Evolutionary conservation across 2,113 vertebrate genomes (phyloP), one percentile per base, ranked within the genome.

Genomic region (Gymnogyps californianus): DNA sequence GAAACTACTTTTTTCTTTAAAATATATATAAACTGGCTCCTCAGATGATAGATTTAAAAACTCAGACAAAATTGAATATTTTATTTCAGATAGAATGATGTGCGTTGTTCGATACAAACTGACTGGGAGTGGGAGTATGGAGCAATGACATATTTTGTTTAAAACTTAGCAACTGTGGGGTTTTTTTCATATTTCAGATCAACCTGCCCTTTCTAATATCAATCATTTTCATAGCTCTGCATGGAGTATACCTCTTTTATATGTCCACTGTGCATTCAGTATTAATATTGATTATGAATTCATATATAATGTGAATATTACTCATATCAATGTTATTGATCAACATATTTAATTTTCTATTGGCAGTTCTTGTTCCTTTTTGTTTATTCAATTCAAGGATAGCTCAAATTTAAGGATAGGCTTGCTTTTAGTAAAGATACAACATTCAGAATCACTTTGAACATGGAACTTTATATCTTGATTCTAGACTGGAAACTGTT

Each of bases 21-120:
- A 69, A 65, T 38, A 19, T 25, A 25, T 44, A 32, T 25, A 42
- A 80, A 3, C 7, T 52, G 34, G 5, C 7, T 66, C 8, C 29
- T 77, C 20, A 38, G 10, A n/a, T 11, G 10, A n/a, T 13, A 62
- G 13, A 57, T 84, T 74, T 85, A 36, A 71, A 52, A 81, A 29
- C 22, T 55, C 10, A 49, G 13, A 32, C 1, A 74, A 81, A 83
- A 89, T 57, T 3, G 0, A 54, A 5, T 44, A 62, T 52, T 89
- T 91, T 13, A 26, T 77, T 78, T 61, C 55, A 57, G 20, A 14
- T n/a, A 52, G 44, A 84, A 36, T 16, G 59, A 58, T n/a, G 18
- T 31, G 0, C 0, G 0, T 57, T 69, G 18, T 31, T 74, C 0
- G 0, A 24, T 36, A 52, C 7, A 86, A 64, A 16, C 10, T n/a